Conservation (phyloP, 2,888 invertebrate species). For the Cheilosia vulpina region DNA sequence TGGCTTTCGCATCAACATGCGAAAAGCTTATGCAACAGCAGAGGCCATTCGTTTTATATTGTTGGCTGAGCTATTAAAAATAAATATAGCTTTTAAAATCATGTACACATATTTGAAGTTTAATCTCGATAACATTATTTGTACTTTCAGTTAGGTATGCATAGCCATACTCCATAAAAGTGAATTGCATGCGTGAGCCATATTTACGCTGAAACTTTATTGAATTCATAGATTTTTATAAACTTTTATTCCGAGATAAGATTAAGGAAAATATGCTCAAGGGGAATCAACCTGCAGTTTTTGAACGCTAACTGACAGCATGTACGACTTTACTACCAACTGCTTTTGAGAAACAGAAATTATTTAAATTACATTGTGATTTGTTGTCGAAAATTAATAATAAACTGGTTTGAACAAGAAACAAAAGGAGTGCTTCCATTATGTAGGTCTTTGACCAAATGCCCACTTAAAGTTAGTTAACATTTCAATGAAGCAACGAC, state of each 20-base stretch:
- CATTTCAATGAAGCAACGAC: not conserved
- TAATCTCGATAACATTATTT: not conserved
- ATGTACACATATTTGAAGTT: not conserved
- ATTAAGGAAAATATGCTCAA: not conserved
- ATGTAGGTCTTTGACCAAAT: slow-evolving; percentile 4
- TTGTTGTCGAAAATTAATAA: not conserved
- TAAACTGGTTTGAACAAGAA: not conserved
- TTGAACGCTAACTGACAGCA: too few species aligned
- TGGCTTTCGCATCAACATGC: not conserved
- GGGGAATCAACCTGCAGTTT: too few species aligned
- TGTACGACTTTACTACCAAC: too few species aligned
- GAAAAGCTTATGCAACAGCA: not conserved
- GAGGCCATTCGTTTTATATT: not conserved
- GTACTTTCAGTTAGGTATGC: not conserved
- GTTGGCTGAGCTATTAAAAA: too few species aligned
- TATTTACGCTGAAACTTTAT: too few species aligned
- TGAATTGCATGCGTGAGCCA: too few species aligned
- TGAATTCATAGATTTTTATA: too few species aligned
- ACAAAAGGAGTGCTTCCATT: not conserved
- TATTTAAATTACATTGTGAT: too few species aligned
- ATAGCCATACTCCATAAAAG: not conserved
- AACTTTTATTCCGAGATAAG: not conserved
- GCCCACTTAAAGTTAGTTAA: not conserved
- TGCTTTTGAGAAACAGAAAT: too few species aligned
- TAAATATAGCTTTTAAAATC: not conserved